Evolutionary conservation across 2,888 invertebrate genomes (phyloP).

Genomic region (Idaea biselata): DNA sequence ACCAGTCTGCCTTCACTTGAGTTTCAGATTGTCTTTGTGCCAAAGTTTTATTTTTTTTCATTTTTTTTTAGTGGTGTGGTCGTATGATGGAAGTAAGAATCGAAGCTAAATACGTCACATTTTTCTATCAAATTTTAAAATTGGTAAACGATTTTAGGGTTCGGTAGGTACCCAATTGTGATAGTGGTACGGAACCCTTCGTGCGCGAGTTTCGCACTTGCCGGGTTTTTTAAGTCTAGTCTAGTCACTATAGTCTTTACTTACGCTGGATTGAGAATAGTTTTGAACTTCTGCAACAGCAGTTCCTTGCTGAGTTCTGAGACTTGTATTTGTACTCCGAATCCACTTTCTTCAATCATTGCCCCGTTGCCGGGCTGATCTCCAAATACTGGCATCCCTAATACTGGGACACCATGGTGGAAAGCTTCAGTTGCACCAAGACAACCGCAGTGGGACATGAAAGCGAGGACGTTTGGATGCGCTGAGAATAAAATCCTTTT

Average conservation of each 20-base stretch:
- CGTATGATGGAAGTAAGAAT: no score
- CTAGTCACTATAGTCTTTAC: constrained; percentile 22
- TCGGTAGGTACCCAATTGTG: no score
- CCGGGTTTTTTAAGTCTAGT: no score
- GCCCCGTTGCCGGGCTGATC: constrained; percentile 80
- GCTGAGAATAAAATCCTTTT: constrained; percentile 29
- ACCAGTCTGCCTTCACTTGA: no score
- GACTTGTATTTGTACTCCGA: constrained; percentile 67
- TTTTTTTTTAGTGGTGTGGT: no score
- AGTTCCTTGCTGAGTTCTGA: constrained; percentile 70
- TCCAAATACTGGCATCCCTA: constrained; percentile 82
- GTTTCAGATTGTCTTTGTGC: no score
- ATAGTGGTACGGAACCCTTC: no score
- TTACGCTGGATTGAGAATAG: constrained; percentile 74
- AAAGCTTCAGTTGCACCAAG: constrained; percentile 80
- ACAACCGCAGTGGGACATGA: constrained; percentile 81
- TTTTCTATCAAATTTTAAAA: no score
- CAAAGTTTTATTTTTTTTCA: no score
- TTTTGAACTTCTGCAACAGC: constrained; percentile 68
- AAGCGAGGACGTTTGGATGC: constrained; percentile 61
- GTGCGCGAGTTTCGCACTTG: no score
- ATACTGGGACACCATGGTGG: constrained; percentile 78
- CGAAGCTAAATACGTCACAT: no score
- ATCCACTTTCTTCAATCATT: constrained; percentile 73
- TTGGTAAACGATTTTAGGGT: no score